These are phyloP conservation scores for Haemorhous mexicanus DNA, from an alignment of 2,113 vertebrate genomes.

Conservation along the genomic window DNA sequence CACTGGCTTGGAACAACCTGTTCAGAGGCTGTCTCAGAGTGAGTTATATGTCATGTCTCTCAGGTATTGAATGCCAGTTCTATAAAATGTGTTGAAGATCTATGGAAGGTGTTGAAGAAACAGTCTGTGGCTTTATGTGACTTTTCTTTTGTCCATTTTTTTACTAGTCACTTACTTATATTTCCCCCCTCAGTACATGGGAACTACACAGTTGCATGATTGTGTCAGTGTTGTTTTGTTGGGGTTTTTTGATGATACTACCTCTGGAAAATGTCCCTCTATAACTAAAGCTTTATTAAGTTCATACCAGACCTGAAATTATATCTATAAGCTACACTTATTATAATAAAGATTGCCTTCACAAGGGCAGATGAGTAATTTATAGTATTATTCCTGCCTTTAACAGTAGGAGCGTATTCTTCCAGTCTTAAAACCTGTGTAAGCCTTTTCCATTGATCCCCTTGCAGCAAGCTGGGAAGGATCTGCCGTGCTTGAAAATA, in stretches of 20 bases:
- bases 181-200: neutral
- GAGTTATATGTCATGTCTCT: neutral
- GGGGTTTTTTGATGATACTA: neutral
- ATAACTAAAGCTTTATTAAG: neutral
- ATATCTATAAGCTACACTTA: neutral
- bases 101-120: neutral
- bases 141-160: neutral
- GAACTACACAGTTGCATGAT: neutral
- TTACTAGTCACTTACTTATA: neutral
- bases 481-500: neutral
- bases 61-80: neutral
- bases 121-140: neutral
- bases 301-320: neutral
- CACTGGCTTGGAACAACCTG: neutral
- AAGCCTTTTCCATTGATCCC: neutral
- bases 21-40: neutral
- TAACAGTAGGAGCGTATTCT: neutral
- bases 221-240: neutral
- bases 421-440: neutral
- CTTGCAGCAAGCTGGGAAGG: neutral
- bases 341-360: neutral
- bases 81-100: neutral
- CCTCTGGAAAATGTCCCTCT: neutral
- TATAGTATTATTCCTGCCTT: neutral
- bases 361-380: neutral